These are phyloP conservation scores for Idris sp. DNA, from an alignment of 1,140 invertebrate genomes.

Conservation along the genomic window DNA sequence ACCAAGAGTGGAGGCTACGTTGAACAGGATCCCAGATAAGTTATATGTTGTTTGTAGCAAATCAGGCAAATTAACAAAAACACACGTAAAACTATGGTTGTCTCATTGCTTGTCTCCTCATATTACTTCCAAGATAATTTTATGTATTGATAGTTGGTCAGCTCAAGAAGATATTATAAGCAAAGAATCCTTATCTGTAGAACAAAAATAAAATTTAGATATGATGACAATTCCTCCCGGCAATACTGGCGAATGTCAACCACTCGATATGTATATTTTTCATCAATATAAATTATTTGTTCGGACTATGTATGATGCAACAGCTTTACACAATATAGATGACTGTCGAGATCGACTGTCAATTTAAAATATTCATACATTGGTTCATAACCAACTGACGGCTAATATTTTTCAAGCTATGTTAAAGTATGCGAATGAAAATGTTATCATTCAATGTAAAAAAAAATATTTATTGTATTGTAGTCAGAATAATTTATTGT, in stretches of 20 bases:
- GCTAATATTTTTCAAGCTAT: conserved; percentile 34
- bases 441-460: too few species aligned
- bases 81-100: conserved; percentile 8
- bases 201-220: too few species aligned
- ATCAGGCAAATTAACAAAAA: conserved; percentile 38
- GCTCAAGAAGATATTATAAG: conserved; percentile 8
- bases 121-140: not conserved
- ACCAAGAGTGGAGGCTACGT: conserved; percentile 3
- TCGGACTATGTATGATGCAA: conserved; percentile 1
- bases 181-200: too few species aligned
- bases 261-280: conserved; percentile 32
- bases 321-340: not conserved
- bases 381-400: conserved; percentile 38
- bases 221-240: too few species aligned
- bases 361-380: conserved; percentile 38
- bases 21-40: conserved; percentile 8
- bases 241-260: conserved; percentile 10
- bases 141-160: conserved; percentile 21
- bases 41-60: conserved; percentile 26
- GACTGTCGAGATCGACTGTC: conserved; percentile 1
- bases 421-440: conserved; percentile 50
- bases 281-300: conserved; percentile 34
- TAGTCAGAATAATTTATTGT: too few species aligned
- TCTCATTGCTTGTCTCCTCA: conserved; percentile 3
- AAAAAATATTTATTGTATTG: too few species aligned